Base-by-base conservation (phyloP, 1,140 invertebrate genomes). In the Ostrea edulis region DNA sequence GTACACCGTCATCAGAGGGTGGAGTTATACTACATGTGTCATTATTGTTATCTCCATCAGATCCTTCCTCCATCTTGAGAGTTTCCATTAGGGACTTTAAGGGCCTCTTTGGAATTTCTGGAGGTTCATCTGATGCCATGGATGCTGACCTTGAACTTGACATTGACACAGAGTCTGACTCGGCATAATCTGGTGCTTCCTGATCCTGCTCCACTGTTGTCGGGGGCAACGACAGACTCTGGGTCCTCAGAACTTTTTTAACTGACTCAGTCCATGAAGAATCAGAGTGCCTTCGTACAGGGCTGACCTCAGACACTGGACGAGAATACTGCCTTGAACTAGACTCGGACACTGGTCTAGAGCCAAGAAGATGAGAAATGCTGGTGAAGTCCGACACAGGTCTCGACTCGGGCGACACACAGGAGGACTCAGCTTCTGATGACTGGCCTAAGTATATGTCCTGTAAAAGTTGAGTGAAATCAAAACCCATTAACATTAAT, bases 51-150 rank as follows among this genome's bases (percentile, higher is more conserved):
- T 83, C 82, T 17, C 51, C 68, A 29, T 82, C 85, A 58, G 89
- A 44, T 22, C 89, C 89, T 35, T 90, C 83, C 85, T 93, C 92
- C 54, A 91, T 91, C 58, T 91, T 84, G 25, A 89, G 88, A 35
- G 91, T 89, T 86, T 93, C 90, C 65, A 91, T 89, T 71, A 92
- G 85, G 25, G 91, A 90, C 29, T 88, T 89, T 83, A 89, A 90
- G 81, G 90, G 89, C 77, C 91, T 65, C 88, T 91, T 90, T 17
- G 91, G 89, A 25, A 89, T 87, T 22, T 88, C 88, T 55, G 89
- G 89, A 58, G 89, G 89, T 82, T 81, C 35, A 35, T 65, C 84
- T 14, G 88, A 88, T 20, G 29, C 68, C 35, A 82, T 71, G n/a
- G 88, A 89, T 8, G 82, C 62, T 11, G 86, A 83, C 58, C 82